Conservation (phyloP, 2,797 vertebrate genomes). For the Falco peregrinus region DNA sequence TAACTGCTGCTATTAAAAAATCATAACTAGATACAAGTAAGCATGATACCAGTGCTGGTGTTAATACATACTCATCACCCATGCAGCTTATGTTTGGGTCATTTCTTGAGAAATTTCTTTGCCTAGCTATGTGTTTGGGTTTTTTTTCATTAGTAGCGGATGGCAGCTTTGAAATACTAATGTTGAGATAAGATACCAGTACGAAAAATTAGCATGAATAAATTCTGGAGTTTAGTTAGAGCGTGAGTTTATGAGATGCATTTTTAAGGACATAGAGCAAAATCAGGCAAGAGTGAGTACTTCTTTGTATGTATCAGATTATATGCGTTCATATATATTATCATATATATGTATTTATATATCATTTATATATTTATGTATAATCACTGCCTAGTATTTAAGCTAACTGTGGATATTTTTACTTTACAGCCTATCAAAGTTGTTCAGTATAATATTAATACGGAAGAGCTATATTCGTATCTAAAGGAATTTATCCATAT, state of each 20-base stretch:
- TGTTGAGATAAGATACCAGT: background rate
- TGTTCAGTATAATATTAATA: conserved; percentile 97
- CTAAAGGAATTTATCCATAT: conserved; percentile 98
- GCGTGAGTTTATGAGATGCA: background rate
- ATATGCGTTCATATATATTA: background rate
- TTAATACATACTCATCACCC: background rate
- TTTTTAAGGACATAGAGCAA: background rate
- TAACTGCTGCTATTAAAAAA: background rate
- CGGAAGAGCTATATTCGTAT: conserved; percentile 94
- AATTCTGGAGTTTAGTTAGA: background rate
- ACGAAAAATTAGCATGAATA: background rate
- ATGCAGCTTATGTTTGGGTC: background rate
- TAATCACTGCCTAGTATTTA: background rate
- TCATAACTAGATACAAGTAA: background rate
- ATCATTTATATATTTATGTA: background rate
- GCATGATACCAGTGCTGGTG: background rate
- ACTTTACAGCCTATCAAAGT: conserved; percentile 87
- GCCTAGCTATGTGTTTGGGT: background rate
- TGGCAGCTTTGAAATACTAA: background rate
- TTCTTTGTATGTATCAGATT: background rate
- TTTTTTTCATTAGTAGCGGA: no score
- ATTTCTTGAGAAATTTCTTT: background rate
- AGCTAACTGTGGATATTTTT: background rate
- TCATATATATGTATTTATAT: background rate
- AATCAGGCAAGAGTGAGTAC: background rate